Base-by-base conservation (phyloP, 2,113 vertebrate species). In the Engystomops pustulosus region DNA sequence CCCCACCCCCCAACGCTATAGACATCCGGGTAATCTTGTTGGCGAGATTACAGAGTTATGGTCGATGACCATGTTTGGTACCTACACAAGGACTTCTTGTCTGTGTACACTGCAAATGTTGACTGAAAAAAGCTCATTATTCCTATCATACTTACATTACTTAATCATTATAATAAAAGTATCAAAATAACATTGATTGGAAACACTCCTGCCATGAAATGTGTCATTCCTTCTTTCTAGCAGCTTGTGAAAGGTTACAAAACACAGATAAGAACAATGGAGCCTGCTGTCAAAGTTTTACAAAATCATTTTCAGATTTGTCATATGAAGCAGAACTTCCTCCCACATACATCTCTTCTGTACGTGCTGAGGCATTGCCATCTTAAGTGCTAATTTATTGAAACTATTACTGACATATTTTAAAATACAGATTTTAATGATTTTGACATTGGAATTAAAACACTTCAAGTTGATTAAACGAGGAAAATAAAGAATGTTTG, bases 281-380 rank as follows among this genome's bases (percentile, higher is more conserved):
- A 23, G 62, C 27, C 62, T 80, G 62, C 79, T 80, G 78, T 80
- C 78, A 80, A 79, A 80, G 23, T 69, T 36, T 65, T 15, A 45
- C 30, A 36, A 78, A 58, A 60, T 60, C 2, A 78, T 25, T 58
- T 60, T 78, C 51, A 60, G 14, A 6, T 71, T 71, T 74, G 80
- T 74, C 51, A 74, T 51, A 41, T n/a, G n/a, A 38, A 49, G 41
- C 18, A 82, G 51, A 71, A 30, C 27, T 58, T 82, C 68, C 69
- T 72, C 80, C 80, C 80, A 82, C 80, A 74, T 72, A n/a, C 20
- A 45, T 38, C 41, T 81, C 3, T 55, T 44, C 30, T 34, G 15
- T 20, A 68, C 23, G 20, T 71, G 36, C 71, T 81, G 30, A 71
- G 47, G 36, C 70, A 49, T 51, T 70, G 12, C 58, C 62, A 70